These are phyloP conservation scores for Nymphalis io DNA, from an alignment of 1,140 invertebrate genomes.

Conservation along the genomic window DNA sequence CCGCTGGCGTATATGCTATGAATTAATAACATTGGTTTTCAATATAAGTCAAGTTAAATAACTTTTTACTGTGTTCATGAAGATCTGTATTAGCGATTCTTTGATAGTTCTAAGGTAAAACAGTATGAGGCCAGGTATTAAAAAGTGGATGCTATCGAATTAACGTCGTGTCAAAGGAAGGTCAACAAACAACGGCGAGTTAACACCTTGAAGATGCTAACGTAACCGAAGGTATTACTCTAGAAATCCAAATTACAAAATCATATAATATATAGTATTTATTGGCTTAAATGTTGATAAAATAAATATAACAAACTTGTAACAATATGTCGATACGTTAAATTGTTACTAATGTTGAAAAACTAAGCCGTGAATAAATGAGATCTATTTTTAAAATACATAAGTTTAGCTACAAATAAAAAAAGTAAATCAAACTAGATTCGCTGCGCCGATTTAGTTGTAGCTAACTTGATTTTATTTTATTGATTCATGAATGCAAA, in stretches of 20 bases:
- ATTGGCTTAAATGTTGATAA: neutral
- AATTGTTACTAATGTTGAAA: neutral
- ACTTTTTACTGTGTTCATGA: neutral
- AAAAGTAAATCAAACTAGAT: too few species aligned
- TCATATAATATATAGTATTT: neutral
- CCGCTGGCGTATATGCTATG: too few species aligned
- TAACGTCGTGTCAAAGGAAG: conserved; percentile 39
- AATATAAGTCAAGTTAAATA: too few species aligned
- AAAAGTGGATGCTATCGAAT: conserved; percentile 32
- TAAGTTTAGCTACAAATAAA: too few species aligned
- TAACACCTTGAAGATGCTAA: conserved; percentile 44
- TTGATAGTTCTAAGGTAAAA: neutral
- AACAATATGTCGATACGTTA: neutral
- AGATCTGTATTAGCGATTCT: neutral
- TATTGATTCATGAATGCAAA: neutral
- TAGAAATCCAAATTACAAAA: neutral
- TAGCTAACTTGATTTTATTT: neutral
- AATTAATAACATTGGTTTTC: too few species aligned
- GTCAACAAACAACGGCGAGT: conserved; percentile 47
- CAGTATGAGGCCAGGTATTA: conserved; percentile 30
- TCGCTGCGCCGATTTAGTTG: neutral
- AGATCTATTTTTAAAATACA: neutral
- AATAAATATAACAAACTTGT: neutral
- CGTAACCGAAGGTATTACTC: conserved; percentile 4
- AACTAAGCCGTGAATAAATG: neutral